Evolutionary conservation across 2,113 vertebrate genomes (phyloP).

Genomic region (Cavia aperea): DNA sequence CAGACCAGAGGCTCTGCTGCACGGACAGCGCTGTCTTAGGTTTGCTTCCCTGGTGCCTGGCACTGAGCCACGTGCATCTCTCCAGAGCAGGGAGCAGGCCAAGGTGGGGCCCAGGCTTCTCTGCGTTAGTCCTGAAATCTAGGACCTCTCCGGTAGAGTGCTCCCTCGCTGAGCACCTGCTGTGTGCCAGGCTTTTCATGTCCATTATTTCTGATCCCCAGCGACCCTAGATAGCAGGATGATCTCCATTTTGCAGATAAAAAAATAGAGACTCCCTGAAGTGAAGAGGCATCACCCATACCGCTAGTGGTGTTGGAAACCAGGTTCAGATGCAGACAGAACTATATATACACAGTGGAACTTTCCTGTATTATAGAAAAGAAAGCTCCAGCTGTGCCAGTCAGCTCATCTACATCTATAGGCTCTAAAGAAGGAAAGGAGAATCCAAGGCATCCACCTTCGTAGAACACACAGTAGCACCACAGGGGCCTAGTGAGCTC

Average conservation of each 20-base stretch:
- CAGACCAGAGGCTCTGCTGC: fast-evolving
- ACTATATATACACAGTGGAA: fast-evolving
- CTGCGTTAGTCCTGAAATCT: neutral
- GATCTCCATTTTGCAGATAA: neutral
- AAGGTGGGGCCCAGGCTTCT: neutral
- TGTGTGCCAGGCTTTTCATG: neutral
- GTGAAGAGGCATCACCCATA: neutral
- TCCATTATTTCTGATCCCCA: neutral
- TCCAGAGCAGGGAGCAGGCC: fast-evolving
- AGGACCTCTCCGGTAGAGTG: neutral
- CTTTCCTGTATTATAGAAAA: neutral
- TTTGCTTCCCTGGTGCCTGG: neutral
- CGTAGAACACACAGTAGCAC: neutral
- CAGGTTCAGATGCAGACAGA: neutral
- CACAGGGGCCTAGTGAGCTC: neutral
- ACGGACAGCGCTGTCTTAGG: neutral
- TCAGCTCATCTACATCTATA: neutral
- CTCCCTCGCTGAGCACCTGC: neutral
- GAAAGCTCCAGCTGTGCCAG: neutral
- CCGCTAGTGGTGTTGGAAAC: neutral
- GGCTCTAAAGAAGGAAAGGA: neutral
- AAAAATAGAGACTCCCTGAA: neutral
- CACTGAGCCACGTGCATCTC: neutral
- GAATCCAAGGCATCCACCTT: neutral
- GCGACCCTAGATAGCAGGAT: neutral